Conservation (phyloP, 92 coral and sea anemone species). For the Porites lobata region DNA sequence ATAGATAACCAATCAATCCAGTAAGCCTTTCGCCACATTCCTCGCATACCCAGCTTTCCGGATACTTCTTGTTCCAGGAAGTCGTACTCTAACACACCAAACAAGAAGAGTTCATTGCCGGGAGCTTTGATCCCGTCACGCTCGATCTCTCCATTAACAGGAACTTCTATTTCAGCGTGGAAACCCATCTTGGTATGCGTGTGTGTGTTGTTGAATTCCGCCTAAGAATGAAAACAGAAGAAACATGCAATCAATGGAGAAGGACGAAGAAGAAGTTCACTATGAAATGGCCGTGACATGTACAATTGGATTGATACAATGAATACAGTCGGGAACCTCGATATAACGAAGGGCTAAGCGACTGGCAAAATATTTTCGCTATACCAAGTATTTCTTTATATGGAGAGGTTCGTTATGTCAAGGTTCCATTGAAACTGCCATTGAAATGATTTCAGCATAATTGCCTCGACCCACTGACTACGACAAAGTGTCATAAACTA, state of each 20-base stretch:
- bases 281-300: no score
- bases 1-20: slow-evolving; percentile 83
- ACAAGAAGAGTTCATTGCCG: slow-evolving; percentile 84
- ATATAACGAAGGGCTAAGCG: no score
- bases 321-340: no score
- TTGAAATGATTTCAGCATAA: no score
- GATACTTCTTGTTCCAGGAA: slow-evolving; percentile 57
- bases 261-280: no score
- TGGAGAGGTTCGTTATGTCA: no score
- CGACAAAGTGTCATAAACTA: no score
- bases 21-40: slow-evolving; percentile 96
- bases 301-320: no score
- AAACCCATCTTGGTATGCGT: slow-evolving; percentile 85
- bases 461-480: no score
- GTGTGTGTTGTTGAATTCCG: slow-evolving; percentile 81
- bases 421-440: no score
- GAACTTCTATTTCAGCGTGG: slow-evolving; percentile 90
- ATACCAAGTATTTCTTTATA: no score
- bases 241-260: neutral
- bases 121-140: slow-evolving; percentile 94
- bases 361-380: no score
- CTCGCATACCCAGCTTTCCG: slow-evolving; percentile 92
- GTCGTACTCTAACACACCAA: slow-evolving; percentile 93
- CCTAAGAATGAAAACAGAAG: slow-evolving; percentile 53
- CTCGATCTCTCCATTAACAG: slow-evolving; percentile 92